Evolutionary conservation across 2,888 invertebrate species (phyloP), one percentile per base, ranked within the genome.

Genomic region (Hyles lineata): DNA sequence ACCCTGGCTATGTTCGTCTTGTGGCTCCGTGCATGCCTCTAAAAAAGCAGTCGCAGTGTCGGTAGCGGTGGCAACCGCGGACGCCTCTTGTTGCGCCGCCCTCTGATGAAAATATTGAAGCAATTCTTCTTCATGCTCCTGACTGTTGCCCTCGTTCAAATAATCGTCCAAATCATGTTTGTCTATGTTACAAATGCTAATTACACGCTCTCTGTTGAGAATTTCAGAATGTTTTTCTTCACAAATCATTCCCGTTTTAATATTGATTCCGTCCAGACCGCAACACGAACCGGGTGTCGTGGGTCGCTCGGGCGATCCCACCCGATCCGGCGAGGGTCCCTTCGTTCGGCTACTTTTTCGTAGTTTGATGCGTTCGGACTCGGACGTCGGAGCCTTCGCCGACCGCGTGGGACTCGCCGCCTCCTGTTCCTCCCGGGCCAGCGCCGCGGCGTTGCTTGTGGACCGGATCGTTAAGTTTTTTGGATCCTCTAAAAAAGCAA

Each of bases 121-220:
- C 82, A 98, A 91, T 91, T 98, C 98, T 86, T 97, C 97, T 85
- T 97, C 97, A 89, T 98, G 98, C 85, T 97, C 97, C 83, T 97
- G 97, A 85, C 97, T 97, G 84, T 87, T 92, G 76, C 97, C 97
- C 78, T 96, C 96, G 87, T 97, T 96, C 78, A 98, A 94, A 88
- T 97, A 98, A 90, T 97, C 97, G 87, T 97, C 97, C 77, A 98
- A 92, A 76, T 97, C 97, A 89, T 97, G 97, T 82, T 97, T 97
- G 87, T 97, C 97, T 85, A 97, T 96, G 80, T 96, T 96, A 85
- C 97, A 96, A 80, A 97, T 96, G 87, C 97, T 97, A 80, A 96
- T 96, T 43, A 97, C 96, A 70, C 97, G 95, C 86, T 97, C 97
- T 71, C 97, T 92, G 78, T 95, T 96, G 71, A 96, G 87, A 50